Evolutionary conservation across 2,888 invertebrate species (phyloP).

Genomic region (Empis stercorea): DNA sequence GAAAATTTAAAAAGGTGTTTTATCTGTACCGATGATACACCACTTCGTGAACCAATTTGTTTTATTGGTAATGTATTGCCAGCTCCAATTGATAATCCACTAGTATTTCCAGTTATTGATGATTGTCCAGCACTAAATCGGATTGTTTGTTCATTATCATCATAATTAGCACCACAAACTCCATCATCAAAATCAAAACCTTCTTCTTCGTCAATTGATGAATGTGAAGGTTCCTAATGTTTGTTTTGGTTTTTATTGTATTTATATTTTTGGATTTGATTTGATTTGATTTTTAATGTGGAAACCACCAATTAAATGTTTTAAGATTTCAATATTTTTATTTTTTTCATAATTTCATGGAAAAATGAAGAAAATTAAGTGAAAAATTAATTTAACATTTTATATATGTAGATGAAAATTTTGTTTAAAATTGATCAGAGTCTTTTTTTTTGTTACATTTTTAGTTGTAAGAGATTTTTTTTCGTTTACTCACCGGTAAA

Average conservation of each 20-base stretch:
- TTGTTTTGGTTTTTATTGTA: too few species aligned
- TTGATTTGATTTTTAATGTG: not conserved
- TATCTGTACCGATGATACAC: constrained; percentile 20
- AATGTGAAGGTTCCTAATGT: constrained; percentile 37
- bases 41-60: constrained; percentile 13
- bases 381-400: constrained; percentile 10
- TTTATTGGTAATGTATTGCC: constrained; percentile 21
- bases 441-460: constrained; percentile 10
- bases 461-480: not conserved
- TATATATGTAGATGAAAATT: too few species aligned
- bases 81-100: constrained; percentile 9
- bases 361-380: constrained; percentile 10
- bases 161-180: constrained; percentile 11
- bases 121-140: constrained; percentile 16
- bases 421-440: too few species aligned
- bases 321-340: constrained; percentile 3
- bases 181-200: constrained; percentile 11
- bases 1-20: constrained; percentile 6
- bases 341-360: constrained; percentile 9
- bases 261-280: too few species aligned
- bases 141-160: constrained; percentile 17
- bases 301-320: not conserved
- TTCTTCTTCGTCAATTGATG: constrained; percentile 34
- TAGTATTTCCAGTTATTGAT: constrained; percentile 10
- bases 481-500: constrained; percentile 17